phyloP scores from a whole-genome alignment of 2,113 vertebrate species.

The Bagarius yarrelli region DNA sequence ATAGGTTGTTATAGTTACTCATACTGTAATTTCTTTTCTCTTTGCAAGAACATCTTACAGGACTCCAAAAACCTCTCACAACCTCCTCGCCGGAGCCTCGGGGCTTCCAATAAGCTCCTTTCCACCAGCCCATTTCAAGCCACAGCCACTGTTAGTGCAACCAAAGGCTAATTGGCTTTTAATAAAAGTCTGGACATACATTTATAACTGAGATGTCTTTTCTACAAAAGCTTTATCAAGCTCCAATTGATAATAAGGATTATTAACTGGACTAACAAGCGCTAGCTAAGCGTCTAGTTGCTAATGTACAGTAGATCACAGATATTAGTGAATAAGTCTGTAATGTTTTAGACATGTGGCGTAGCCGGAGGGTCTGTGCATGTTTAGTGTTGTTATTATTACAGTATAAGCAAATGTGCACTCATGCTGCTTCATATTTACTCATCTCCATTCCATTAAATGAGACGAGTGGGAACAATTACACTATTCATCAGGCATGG shows the following conservation, averaged over 20 bases:
- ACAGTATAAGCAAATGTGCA: slow-evolving; percentile 36
- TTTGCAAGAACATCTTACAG: background rate
- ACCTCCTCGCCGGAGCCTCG: slow-evolving; percentile 48
- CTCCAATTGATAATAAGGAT: background rate
- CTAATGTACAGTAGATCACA: slow-evolving; percentile 7
- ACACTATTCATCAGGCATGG: slow-evolving; percentile 25
- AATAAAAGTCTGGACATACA: slow-evolving; percentile 65
- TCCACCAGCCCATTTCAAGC: slow-evolving; percentile 62
- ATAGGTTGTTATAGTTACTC: too few species aligned
- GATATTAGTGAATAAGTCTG: slow-evolving; percentile 7
- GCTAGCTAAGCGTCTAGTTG: background rate
- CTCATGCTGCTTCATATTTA: slow-evolving; percentile 10
- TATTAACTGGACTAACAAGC: background rate
- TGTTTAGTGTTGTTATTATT: slow-evolving; percentile 40
- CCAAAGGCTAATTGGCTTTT: slow-evolving; percentile 69
- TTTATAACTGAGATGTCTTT: slow-evolving; percentile 31
- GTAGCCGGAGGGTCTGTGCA: slow-evolving; percentile 19
- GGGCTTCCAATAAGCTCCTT: slow-evolving; percentile 67
- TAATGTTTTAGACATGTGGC: slow-evolving; percentile 30
- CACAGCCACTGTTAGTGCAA: slow-evolving; percentile 58
- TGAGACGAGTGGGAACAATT: slow-evolving; percentile 41
- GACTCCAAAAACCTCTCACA: slow-evolving; percentile 33
- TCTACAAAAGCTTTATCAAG: background rate
- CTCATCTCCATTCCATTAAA: slow-evolving; percentile 20
- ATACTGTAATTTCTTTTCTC: background rate